Base-by-base conservation (phyloP, 1,140 invertebrate genomes). In the Aphis gossypii region DNA sequence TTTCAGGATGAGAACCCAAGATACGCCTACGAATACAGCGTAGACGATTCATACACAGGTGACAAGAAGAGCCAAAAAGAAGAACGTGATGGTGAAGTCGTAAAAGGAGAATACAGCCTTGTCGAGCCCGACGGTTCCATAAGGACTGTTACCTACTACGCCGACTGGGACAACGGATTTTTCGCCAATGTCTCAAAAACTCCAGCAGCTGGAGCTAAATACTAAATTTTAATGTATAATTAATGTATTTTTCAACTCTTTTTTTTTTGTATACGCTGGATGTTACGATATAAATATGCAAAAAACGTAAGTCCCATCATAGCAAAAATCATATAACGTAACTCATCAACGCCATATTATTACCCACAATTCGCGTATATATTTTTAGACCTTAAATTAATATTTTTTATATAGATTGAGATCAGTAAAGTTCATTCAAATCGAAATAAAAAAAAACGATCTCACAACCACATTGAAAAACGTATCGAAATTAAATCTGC, bases 41-140 rank as follows among this genome's bases (percentile, higher is more conserved):
- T 96, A 1, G 95, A 96, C 94, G 96, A 96, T 94, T 95, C 96
- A 93, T 95, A 96, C 94, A 97, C 96, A 86, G 97, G 96, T 14
- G 96, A 97, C 94, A 95, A 96, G 0, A 97, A 97, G 94, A 96
- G 96, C 51, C 96, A 97, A 89, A 96, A 96, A 95, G 96, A 97
- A 95, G 95, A 96, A n/a, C 96, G 96, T 84, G 96, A 96, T 92
- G 96, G 96, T 94, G 96, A 95, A 94, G 96, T 95, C 94, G 96
- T 97, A 7, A 96, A 96, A 83, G 97, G 97, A 94, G 97, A 97
- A 94, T 98, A 98, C 95, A 97, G 96, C 18, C 95, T 97, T 94
- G 97, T 97, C 94, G 97, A 97, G 95, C 97, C 97, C 68, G 97
- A 97, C 95, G 97, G 97, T 93, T 97, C 97, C 93, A 96, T 97